These are phyloP conservation scores for Aspidapion aeneum DNA, from an alignment of 2,888 invertebrate genomes.

Conservation along the genomic window DNA sequence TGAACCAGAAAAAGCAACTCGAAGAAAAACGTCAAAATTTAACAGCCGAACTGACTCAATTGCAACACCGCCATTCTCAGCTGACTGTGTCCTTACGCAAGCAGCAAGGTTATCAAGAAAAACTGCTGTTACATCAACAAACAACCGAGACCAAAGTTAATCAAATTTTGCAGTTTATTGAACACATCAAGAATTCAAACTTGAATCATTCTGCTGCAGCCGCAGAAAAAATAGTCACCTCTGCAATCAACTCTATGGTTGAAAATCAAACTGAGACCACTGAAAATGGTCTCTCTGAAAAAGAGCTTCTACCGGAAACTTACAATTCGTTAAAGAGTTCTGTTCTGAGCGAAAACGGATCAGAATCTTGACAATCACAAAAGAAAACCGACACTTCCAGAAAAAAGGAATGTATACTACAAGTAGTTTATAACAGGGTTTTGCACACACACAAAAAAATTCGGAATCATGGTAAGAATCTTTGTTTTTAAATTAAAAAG, in stretches of 20 bases:
- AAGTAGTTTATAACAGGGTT: not conserved
- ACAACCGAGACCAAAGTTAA: slow-evolving; percentile 45
- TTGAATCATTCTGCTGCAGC: too few relatives aligned
- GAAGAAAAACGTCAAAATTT: slow-evolving; percentile 44
- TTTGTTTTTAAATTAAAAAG: not conserved
- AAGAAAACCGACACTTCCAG: not conserved
- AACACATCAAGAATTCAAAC: slow-evolving; percentile 25
- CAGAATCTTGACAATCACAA: not conserved
- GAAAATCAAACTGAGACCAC: too few relatives aligned
- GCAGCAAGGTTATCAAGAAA: slow-evolving; percentile 42
- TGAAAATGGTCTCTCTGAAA: too few relatives aligned
- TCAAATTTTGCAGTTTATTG: slow-evolving; percentile 43
- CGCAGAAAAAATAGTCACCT: too few relatives aligned
- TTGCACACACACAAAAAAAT: not conserved
- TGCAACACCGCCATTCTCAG: slow-evolving; percentile 48
- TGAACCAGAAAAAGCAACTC: slow-evolving; percentile 43
- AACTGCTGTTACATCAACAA: slow-evolving; percentile 39
- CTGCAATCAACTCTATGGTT: too few relatives aligned
- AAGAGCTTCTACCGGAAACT: too few relatives aligned
- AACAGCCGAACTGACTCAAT: slow-evolving; percentile 43
- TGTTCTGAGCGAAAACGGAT: not conserved
- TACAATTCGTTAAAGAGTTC: not conserved
- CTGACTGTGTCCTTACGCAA: slow-evolving; percentile 44
- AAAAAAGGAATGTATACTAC: not conserved
- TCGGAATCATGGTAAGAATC: not conserved